Base-by-base conservation (phyloP, 2,888 invertebrate genomes). In the Aplocera efformata region DNA sequence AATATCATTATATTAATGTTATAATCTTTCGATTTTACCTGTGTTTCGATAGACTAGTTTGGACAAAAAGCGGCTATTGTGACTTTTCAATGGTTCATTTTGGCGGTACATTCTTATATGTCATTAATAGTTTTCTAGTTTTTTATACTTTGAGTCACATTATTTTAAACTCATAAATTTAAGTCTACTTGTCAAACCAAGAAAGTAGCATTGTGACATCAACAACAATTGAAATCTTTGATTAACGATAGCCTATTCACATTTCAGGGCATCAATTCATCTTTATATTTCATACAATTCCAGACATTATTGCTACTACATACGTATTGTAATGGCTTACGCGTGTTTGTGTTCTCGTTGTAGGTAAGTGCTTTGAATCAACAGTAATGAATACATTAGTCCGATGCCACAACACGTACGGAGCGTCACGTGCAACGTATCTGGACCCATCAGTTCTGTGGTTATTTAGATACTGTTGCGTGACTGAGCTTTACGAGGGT, bases 381-480 rank as follows among this genome's bases (percentile, higher is more conserved):
- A 50, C 53, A 36, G 46, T 48, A 52, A 53, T 53, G 53, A 53
- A 55, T 55, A 53, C 55, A 54, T 53, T 55, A 57, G 46, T 46
- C 42, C 24, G 8, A 38, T 10, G 40, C 32, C 37, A 40, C 39
- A 25, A 41, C 44, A 43, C 36, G 47, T 41, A 40, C 23, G 20
- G 34, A 20, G 25, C 17, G 40, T 41, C 37, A 42, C 46, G 41
- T 42, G 53, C 40, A 22, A 48, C 43, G 35, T 44, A 44, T 53
- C 40, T 42, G 26, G 10, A 27, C 33, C 30, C 50, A 32, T 48
- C 46, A 42, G 42, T 26, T 25, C 26, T 26, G 33, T 33, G 42
- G 21, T 50, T 48, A 48, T 53, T 48, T 32, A 46, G 50, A 32
- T 44, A 50, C 47, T 38, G 28, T 38, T 34, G 47, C 44, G 43